Base-by-base conservation (phyloP, 1,140 invertebrate genomes). In the Drosophila tristis region DNA sequence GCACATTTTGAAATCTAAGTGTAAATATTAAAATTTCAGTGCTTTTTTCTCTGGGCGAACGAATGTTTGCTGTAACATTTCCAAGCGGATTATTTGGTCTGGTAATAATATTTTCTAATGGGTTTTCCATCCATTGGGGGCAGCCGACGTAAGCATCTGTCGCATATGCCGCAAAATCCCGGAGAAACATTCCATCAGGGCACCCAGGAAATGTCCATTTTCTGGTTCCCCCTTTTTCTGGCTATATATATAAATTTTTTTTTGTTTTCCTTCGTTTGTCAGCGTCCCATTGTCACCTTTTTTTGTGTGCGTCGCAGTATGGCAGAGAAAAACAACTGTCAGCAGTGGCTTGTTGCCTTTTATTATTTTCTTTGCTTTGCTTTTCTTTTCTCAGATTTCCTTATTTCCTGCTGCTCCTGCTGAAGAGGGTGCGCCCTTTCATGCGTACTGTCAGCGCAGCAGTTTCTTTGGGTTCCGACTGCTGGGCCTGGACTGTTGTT, bases 261-360 rank as follows among this genome's bases (percentile, higher is more conserved):
- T 13, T 7, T 48, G 35, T 50, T 29, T 29, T 13, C 13, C 63
- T 39, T 5, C 11, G 35, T 78, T 75, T 78, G 60, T 74, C 78
- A 47, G 51, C 67, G 66, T 42, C 31, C 81, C 84, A 86, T 86
- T 86, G 81, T 86, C 81, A 86, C 81, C 81, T 76, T 74, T 76
- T 50, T 26, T 15, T 63, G n/a, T 53, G 26, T 55, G 61, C 64
- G 55, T 63, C 25, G 26, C 45, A 20, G 39, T 31, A 8, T 31
- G 31, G 31, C 31, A 31, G 8, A 31, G 51, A 84, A 74, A 87
- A 85, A 76, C 81, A 85, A 85, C 82, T 85, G 82, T 85, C 81
- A 74, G 81, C 81, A 74, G 81, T 81, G 81, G 81, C 81, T 81
- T 85, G 78, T 81, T 81, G 81, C 84, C 82, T 76, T 87, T 87